Evolutionary conservation across 2,113 vertebrate species (phyloP).

Genomic region (Sapajus apella): DNA sequence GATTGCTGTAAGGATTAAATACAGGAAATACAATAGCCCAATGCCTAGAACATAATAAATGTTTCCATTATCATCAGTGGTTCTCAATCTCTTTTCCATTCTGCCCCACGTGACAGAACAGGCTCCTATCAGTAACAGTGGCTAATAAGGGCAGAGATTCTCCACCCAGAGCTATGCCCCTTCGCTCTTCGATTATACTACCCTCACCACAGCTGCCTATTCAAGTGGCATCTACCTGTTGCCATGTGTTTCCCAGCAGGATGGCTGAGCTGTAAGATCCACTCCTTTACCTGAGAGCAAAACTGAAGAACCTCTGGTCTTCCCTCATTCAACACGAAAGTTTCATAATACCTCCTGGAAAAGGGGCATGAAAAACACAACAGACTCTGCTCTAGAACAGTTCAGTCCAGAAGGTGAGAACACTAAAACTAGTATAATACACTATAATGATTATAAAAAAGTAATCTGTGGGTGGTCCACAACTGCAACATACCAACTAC

Average conservation of each 20-base stretch:
- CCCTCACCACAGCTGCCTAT: not conserved
- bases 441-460: not conserved
- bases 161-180: not conserved
- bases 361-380: constrained; percentile 1
- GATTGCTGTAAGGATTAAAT: not conserved
- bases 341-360: not conserved
- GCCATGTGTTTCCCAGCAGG: not conserved
- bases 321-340: constrained; percentile 40
- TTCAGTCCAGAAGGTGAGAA: not conserved
- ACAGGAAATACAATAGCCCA: not conserved
- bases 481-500: not conserved
- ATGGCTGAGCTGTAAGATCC: not conserved
- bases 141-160: not conserved
- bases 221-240: not conserved
- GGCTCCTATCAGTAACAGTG: not conserved
- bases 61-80: not conserved
- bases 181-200: not conserved
- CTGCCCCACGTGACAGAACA: not conserved
- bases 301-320: not conserved
- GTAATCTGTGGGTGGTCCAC: not conserved
- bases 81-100: constrained; percentile 24
- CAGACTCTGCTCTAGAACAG: not conserved
- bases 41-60: not conserved
- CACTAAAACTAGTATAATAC: not conserved
- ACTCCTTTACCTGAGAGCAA: not conserved